phyloP scores from a whole-genome alignment of 2,888 invertebrate species.

The Branchipolynoe longqiensis region DNA sequence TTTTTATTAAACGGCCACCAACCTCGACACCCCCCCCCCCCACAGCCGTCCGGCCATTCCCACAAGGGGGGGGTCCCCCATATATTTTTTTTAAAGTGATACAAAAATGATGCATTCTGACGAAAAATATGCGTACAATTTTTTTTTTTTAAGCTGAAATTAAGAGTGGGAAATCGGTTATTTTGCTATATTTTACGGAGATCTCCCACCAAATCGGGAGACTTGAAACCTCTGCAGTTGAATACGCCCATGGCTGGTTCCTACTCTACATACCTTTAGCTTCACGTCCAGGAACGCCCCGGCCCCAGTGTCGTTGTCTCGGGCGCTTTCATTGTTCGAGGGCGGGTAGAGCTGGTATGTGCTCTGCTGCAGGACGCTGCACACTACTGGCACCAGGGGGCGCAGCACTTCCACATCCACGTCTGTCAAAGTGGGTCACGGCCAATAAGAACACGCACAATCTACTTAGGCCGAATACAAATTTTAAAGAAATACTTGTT shows the following conservation, averaged over 20 bases:
- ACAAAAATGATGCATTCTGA: no score
- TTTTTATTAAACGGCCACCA: no score
- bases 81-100: no score
- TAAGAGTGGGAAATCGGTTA: no score
- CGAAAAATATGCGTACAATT: no score
- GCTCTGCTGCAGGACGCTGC: conserved; percentile 74
- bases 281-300: conserved; percentile 63
- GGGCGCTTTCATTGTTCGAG: neutral
- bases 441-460: no score
- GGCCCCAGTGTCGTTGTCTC: neutral
- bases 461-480: neutral
- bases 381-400: conserved; percentile 71
- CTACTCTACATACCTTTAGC: conserved; percentile 71
- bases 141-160: no score
- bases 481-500: neutral
- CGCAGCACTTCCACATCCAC: conserved; percentile 59
- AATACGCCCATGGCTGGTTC: neutral
- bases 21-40: no score
- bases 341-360: conserved; percentile 71
- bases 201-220: no score
- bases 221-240: neutral
- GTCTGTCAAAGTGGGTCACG: conserved; percentile 23
- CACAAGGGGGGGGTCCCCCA: no score
- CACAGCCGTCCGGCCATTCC: no score
- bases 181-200: no score